Percentiles rank a stretch among this genome's conserved stretches.
Conservation (phyloP, 1,140 invertebrate species). For the Zaprionus camerounensis region DNA sequence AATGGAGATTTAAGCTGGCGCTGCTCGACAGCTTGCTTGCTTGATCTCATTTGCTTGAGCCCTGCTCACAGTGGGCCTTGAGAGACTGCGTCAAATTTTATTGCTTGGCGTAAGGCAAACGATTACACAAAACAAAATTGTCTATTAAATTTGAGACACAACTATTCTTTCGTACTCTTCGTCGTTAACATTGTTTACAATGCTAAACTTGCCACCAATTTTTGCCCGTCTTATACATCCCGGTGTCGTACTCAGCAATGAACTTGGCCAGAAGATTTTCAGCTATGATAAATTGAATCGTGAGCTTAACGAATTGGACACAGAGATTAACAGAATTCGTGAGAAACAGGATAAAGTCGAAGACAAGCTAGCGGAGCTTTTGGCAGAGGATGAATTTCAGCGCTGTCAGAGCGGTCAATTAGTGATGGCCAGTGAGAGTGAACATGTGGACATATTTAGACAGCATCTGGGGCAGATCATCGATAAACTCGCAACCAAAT, state of each 20-base stretch:
- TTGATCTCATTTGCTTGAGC: neutral
- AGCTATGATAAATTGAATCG: constrained; percentile 38
- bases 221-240: constrained; percentile 57
- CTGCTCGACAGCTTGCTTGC: constrained; percentile 1
- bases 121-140: constrained; percentile 26
- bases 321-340: constrained; percentile 38
- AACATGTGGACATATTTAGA: constrained; percentile 41
- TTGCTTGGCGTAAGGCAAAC: constrained; percentile 5
- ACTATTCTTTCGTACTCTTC: constrained; percentile 9
- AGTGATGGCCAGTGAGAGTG: constrained; percentile 23
- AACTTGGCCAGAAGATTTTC: constrained; percentile 53
- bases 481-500: constrained; percentile 40
- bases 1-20: constrained; percentile 45
- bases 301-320: constrained; percentile 43
- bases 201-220: constrained; percentile 20
- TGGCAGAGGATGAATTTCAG: constrained; percentile 64
- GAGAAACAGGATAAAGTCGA: constrained; percentile 51
- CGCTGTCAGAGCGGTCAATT: constrained; percentile 27
- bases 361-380: constrained; percentile 48
- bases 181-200: constrained; percentile 2
- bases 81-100: constrained; percentile 4
- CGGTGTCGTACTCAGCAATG: constrained; percentile 47
- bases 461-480: constrained; percentile 36
- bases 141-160: constrained; percentile 6
- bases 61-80: constrained; percentile 4